Evolutionary conservation across 2,113 vertebrate species (phyloP), one percentile per base, ranked within the genome.

Genomic region (Carollia perspicillata): DNA sequence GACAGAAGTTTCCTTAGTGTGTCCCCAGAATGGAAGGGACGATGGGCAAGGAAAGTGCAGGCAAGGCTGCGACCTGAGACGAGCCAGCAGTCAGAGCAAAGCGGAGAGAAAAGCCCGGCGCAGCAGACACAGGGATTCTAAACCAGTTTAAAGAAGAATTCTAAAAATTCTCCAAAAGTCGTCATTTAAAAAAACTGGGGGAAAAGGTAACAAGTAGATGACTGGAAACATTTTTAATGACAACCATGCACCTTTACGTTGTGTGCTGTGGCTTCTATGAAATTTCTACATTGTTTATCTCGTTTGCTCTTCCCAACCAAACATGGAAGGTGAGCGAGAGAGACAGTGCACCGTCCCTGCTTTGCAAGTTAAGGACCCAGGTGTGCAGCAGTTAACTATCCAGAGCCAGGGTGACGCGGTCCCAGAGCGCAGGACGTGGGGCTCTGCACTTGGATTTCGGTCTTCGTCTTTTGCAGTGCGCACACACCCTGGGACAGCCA

Each of bases 381-480:
- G 44, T 65, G 35, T 58, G 33, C 28, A 69, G 14, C 6, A 47
- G 26, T 37, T 28, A 9, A 40, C 42, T 65, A 23, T 33, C n/a
- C 47, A 63, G 40, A 16, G 10, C 8, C 9, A 0, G 35, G 37
- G 14, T 37, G 23, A 75, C 42, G 53, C 6, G 20, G 20, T 65
- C 77, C 37, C 44, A 8, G 18, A 69, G 30, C 3, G 0, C 5
- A 4, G 68, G 47, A 8, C 0, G 0, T 49, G 35, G 58, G 23
- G 5, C 13, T 60, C 60, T 53, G 66, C 69, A 16, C 35, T 69
- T 77, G 58, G 37, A 86, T 44, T 53, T 23, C 23, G 13, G 17
- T 33, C 66, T 71, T 88, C 84, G 92, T 30, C 35, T 80, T 84
- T 85, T 77, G 47, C 44, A 86, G 6, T 78, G 49, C 74, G 78